Percentiles rank a stretch among this genome's conserved stretches.
These are phyloP conservation scores for Centruroides vittatus DNA, from an alignment of 1,140 invertebrate genomes.

Conservation along the genomic window DNA sequence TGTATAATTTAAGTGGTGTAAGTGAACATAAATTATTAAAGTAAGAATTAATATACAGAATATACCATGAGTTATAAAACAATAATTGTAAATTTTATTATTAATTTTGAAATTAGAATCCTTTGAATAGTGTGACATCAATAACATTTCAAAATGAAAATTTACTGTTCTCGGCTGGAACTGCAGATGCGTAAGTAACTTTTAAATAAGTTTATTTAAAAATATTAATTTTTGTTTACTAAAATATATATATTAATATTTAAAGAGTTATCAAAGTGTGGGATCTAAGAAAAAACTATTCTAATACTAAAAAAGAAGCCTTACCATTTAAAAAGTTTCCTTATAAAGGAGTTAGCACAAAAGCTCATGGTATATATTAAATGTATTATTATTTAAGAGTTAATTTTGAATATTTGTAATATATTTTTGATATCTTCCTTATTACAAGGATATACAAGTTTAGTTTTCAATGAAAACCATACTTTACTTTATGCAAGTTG, in stretches of 20 bases:
- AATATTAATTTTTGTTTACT: conserved; percentile 2
- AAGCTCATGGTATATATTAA: conserved; percentile 32
- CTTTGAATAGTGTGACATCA: conserved; percentile 49
- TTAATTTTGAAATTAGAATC: too few relatives aligned
- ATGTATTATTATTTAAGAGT: too few relatives aligned
- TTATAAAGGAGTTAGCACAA: conserved; percentile 48
- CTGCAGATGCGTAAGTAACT: conserved; percentile 51
- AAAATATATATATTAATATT: conserved; percentile 28
- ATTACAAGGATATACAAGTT: conserved; percentile 47
- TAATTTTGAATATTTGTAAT: too few relatives aligned
- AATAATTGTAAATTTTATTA: too few relatives aligned
- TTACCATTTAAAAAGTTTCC: conserved; percentile 51
- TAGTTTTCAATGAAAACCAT: conserved; percentile 50
- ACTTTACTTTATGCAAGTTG: conserved; percentile 66
- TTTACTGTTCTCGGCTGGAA: conserved; percentile 60
- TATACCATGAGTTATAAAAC: too few relatives aligned
- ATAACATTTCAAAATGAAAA: conserved; percentile 61
- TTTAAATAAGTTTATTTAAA: conserved; percentile 2
- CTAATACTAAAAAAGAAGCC: conserved; percentile 44
- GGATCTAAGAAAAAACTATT: conserved; percentile 70
- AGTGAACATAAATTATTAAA: too few relatives aligned
- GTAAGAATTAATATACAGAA: too few relatives aligned
- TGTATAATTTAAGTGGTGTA: too few relatives aligned
- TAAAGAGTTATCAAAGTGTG: conserved; percentile 53
- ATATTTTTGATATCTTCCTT: too few relatives aligned